These are phyloP conservation scores for Baccha elongata DNA, from an alignment of 2,888 invertebrate genomes.

Conservation along the genomic window DNA sequence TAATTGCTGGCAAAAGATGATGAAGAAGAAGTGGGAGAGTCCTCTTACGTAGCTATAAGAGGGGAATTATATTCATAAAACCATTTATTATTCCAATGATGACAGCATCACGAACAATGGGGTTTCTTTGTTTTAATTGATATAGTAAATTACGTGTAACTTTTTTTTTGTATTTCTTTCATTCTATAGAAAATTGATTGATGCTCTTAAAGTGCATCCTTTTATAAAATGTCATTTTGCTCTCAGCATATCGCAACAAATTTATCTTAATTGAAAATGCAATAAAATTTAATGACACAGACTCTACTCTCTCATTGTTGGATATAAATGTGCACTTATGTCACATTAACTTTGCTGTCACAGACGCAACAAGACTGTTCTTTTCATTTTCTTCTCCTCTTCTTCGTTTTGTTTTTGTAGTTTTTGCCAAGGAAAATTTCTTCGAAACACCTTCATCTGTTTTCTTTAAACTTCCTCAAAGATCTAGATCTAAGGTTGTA, in stretches of 20 bases:
- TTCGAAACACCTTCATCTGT: neutral
- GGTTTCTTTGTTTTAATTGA: constrained; percentile 29
- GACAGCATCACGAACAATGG: neutral
- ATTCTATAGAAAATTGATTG: constrained; percentile 21
- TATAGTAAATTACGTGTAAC: constrained; percentile 40
- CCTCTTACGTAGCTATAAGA: constrained; percentile 10
- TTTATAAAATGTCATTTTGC: constrained; percentile 15
- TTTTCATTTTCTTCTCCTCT: constrained; percentile 21
- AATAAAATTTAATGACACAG: constrained; percentile 64
- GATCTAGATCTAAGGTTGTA: neutral
- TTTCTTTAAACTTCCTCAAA: no score
- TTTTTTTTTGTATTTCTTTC: constrained; percentile 1
- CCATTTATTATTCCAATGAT: constrained; percentile 44
- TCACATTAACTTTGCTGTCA: constrained; percentile 56
- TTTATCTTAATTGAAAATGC: constrained; percentile 58
- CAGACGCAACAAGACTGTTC: constrained; percentile 42
- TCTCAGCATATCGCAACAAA: neutral
- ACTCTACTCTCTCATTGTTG: constrained; percentile 36
- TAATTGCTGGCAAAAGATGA: constrained; percentile 56
- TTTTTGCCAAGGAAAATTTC: constrained; percentile 24
- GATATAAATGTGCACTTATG: constrained; percentile 59
- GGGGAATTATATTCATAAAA: constrained; percentile 71
- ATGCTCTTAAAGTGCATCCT: constrained; percentile 24
- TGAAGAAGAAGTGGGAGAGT: constrained; percentile 4
- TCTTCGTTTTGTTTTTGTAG: neutral